Conservation (phyloP, 2,888 invertebrate genomes). For the Drosophila aldrichi region DNA sequence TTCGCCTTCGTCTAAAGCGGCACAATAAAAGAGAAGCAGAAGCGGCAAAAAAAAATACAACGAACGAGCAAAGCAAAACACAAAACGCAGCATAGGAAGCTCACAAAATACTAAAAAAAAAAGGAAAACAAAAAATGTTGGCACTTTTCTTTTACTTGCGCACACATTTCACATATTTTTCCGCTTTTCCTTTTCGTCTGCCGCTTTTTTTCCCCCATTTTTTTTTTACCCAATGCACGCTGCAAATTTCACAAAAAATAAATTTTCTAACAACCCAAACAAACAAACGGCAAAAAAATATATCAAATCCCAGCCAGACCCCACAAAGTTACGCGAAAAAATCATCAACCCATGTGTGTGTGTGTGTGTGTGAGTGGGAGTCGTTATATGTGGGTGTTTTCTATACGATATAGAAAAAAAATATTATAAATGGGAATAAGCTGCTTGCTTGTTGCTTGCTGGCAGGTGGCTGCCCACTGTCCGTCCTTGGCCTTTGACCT, state of each 20-base stretch:
- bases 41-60: constrained; percentile 38
- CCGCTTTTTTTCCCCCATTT: constrained; percentile 24
- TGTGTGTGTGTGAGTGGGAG: constrained; percentile 28
- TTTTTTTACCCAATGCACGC: constrained; percentile 22
- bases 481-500: constrained; percentile 48
- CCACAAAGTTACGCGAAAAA: constrained; percentile 75
- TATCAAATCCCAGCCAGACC: constrained; percentile 66
- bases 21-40: constrained; percentile 33
- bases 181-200: constrained; percentile 59
- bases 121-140: constrained; percentile 46
- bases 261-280: constrained; percentile 81
- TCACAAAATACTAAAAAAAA: constrained; percentile 23
- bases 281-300: constrained; percentile 73
- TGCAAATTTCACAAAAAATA: constrained; percentile 75
- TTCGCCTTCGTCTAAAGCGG: constrained; percentile 74
- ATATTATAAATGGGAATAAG: constrained; percentile 66
- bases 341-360: constrained; percentile 47
- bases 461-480: constrained; percentile 8
- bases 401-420: constrained; percentile 63
- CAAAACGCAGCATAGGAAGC: constrained; percentile 64
- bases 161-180: constrained; percentile 73
- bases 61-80: constrained; percentile 73
- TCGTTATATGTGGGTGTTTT: constrained; percentile 39
- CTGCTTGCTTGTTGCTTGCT: constrained; percentile 51
- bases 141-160: constrained; percentile 81